Percentiles rank a stretch among this genome's conserved stretches.
Evolutionary conservation across 1,140 invertebrate species (phyloP).

Genomic region (Zaprionus gabonicus): DNA sequence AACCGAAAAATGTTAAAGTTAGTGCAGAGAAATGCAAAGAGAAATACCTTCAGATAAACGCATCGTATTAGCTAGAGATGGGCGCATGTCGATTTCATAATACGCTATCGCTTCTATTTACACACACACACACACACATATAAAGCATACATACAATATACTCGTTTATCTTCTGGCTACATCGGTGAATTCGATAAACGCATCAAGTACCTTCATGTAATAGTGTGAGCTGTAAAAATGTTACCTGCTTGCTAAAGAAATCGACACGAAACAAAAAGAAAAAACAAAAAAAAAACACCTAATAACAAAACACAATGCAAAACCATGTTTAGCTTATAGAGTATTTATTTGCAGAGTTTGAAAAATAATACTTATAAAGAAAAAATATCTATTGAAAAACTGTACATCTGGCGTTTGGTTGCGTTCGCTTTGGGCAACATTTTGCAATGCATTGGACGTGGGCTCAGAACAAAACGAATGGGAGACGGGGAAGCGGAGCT

Average conservation of each 20-base stretch:
- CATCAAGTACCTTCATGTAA: constrained; percentile 82
- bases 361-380: constrained; percentile 36
- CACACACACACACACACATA: constrained; percentile 27
- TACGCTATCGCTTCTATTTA: constrained; percentile 43
- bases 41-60: constrained; percentile 1
- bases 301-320: constrained; percentile 22
- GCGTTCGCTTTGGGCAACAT: constrained; percentile 62
- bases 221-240: constrained; percentile 84
- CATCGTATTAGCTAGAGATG: constrained; percentile 23
- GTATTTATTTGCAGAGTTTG: constrained; percentile 58
- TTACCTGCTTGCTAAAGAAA: constrained; percentile 83
- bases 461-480: not conserved
- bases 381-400: constrained; percentile 28
- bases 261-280: constrained; percentile 31
- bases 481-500: not conserved
- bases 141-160: constrained; percentile 6
- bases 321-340: constrained; percentile 36
- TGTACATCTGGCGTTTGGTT: constrained; percentile 31
- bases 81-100: constrained; percentile 16
- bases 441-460: constrained; percentile 65
- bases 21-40: constrained; percentile 39
- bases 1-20: constrained; percentile 63
- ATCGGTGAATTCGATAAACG: constrained; percentile 48
- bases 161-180: constrained; percentile 46
- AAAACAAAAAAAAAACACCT: not conserved